Evolutionary conservation across 2,888 invertebrate species (phyloP), one percentile per base, ranked within the genome.

Genomic region (Stenurella melanura): DNA sequence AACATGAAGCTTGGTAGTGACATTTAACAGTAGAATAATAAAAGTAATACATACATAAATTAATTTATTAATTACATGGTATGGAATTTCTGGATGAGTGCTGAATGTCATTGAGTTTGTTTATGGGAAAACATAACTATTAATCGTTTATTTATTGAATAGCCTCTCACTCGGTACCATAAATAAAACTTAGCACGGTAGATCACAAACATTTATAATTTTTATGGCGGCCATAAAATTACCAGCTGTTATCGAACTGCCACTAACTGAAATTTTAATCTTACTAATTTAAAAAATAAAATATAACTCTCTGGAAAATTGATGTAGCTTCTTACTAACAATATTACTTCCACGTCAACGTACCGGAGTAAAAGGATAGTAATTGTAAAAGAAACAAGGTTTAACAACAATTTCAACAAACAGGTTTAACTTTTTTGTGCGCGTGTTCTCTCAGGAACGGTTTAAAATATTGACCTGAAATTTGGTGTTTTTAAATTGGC

Each of bases 1-100:
- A 42, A 38, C 42, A 15, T 19, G 18, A 15, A 42, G 17, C 18
- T 42, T 38, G 63, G 34, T 21, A 63, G 12, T 64, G 64, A 64
- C 64, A 12, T 17, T 64, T 64, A 64, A 64, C 42, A 38, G 38
- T 38, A 19, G 42, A n/a, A 50, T 50, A 64, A 64, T 64, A 64
- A 64, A 64, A 64, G 17, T 61, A 61, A 61, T 30, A 61, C 42
- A 42, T 42, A 42, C 42, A 64, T 64, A 42, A 64, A 64, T 64
- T 64, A 64, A 64, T 64, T 26, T 18, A 42, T 64, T 64, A 64
- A 64, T 64, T 64, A 64, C 64, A 64, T 30, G 63, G 11, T 42
- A 26, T 64, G 64, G 42, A 42, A 64, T 64, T 42, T 64, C 64
- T 38, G 38, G 64, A 42, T 38, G 38, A 64, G 38, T 19, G 42